Evolutionary conservation across 2,888 invertebrate genomes (phyloP).

Genomic region (Xanthia togata): DNA sequence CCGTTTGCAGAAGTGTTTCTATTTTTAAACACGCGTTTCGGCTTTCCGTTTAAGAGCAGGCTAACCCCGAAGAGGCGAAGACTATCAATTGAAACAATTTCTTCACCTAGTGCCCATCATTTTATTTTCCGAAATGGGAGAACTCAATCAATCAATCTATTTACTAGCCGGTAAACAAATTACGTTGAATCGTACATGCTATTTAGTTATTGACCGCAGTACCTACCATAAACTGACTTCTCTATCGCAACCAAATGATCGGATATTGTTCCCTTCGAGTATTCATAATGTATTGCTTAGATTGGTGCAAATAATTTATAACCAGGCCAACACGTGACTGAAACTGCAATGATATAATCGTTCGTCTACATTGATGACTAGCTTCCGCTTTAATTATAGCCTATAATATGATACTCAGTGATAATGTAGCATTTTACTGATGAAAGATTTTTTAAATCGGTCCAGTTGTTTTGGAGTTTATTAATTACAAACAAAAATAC

Average conservation of each 20-base stretch:
- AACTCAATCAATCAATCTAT: background rate
- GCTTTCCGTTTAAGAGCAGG: conserved; percentile 19
- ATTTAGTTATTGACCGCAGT: conserved; percentile 27
- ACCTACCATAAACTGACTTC: conserved; percentile 59
- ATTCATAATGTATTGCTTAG: conserved; percentile 28
- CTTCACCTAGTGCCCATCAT: background rate
- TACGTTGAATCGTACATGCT: conserved; percentile 24
- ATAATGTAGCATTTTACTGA: no score
- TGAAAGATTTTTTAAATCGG: no score
- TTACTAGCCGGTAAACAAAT: conserved; percentile 2
- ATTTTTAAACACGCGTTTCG: conserved; percentile 32
- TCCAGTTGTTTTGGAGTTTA: no score
- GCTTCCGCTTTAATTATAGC: no score
- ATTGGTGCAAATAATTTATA: conserved; percentile 39
- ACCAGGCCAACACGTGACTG: conserved; percentile 20
- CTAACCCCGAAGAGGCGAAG: conserved; percentile 12
- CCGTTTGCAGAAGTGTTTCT: conserved; percentile 43
- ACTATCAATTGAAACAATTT: conserved; percentile 4
- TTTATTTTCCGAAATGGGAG: background rate
- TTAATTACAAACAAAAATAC: no score
- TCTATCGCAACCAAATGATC: conserved; percentile 64
- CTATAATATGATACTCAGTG: no score
- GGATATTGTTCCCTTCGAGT: conserved; percentile 66
- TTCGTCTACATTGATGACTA: background rate
- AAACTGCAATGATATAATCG: background rate